These are phyloP conservation scores for Leucophora obtusa DNA, from an alignment of 2,888 invertebrate genomes.

Conservation along the genomic window DNA sequence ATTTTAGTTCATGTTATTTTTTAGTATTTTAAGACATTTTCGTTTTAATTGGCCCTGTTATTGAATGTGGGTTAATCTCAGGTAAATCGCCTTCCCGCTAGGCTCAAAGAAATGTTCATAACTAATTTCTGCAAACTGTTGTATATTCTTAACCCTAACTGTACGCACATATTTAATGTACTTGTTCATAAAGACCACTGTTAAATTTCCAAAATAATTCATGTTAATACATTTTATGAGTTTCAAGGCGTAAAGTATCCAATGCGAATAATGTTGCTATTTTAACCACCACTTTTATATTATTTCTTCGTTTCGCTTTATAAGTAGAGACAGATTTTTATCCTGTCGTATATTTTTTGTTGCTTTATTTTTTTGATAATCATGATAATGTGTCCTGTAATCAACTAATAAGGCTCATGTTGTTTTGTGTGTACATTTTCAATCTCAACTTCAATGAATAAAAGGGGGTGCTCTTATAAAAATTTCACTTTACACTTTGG, in stretches of 20 bases:
- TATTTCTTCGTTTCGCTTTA: conserved; percentile 6
- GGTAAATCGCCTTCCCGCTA: no score
- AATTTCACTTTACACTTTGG: conserved; percentile 28
- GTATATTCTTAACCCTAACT: background rate
- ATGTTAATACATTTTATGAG: conserved; percentile 49
- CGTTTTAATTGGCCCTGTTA: no score
- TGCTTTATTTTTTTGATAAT: conserved; percentile 76
- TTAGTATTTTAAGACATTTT: no score
- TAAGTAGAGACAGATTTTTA: conserved; percentile 25
- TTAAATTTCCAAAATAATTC: conserved; percentile 44
- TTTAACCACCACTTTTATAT: conserved; percentile 9
- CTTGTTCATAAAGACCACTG: conserved; percentile 55
- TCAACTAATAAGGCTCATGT: conserved; percentile 79
- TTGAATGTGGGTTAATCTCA: no score
- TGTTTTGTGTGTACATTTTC: conserved; percentile 33
- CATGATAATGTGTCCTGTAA: conserved; percentile 80
- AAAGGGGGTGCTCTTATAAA: conserved; percentile 65
- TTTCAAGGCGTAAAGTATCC: conserved; percentile 57
- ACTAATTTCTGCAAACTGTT: no score
- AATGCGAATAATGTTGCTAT: conserved; percentile 18
- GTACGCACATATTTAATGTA: conserved; percentile 34
- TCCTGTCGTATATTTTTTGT: conserved; percentile 56
- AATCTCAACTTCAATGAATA: conserved; percentile 54
- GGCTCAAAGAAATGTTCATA: no score
- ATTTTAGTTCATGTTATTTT: no score